A percentile compares a stretch with the other conserved stretches of the same genome.
Conservation (phyloP, 2,888 invertebrate species). For the Xylocampa areola region DNA sequence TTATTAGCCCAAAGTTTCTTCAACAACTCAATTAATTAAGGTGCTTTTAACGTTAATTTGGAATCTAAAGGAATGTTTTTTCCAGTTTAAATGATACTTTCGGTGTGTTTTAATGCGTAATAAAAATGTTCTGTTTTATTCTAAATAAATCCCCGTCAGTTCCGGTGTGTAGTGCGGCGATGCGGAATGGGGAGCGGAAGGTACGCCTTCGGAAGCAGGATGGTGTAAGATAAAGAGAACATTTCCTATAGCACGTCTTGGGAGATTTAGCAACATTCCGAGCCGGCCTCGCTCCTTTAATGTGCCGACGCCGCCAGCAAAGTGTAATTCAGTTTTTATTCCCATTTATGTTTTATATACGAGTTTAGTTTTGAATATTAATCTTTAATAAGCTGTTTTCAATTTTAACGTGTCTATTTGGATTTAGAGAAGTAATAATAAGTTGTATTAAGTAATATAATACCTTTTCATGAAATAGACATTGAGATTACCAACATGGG, state of each 20-base stretch:
- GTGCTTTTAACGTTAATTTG: conserved; percentile 9
- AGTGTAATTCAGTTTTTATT: conserved; percentile 70
- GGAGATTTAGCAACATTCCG: conserved; percentile 85
- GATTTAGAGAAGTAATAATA: not conserved
- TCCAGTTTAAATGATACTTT: conserved; percentile 30
- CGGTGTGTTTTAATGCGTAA: conserved; percentile 51
- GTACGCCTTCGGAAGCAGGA: conserved; percentile 85
- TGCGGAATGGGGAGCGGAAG: conserved; percentile 83
- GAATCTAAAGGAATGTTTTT: conserved; percentile 24
- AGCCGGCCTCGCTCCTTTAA: conserved; percentile 75
- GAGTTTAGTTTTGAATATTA: conserved; percentile 28
- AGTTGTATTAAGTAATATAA: no score
- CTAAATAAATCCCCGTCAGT: conserved; percentile 82
- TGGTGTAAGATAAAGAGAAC: conserved; percentile 89
- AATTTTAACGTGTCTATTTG: not conserved
- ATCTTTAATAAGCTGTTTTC: not conserved
- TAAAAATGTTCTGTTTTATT: conserved; percentile 74
- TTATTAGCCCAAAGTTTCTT: conserved; percentile 3
- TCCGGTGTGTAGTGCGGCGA: conserved; percentile 81
- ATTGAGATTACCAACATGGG: no score
- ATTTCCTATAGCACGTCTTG: conserved; percentile 87
- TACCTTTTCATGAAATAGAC: no score
- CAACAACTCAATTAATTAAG: conserved; percentile 10
- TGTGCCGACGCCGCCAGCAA: conserved; percentile 56
- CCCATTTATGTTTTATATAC: conserved; percentile 9